phyloP scores from a whole-genome alignment of 1,140 invertebrate genomes.

The Nomia melanderi region DNA sequence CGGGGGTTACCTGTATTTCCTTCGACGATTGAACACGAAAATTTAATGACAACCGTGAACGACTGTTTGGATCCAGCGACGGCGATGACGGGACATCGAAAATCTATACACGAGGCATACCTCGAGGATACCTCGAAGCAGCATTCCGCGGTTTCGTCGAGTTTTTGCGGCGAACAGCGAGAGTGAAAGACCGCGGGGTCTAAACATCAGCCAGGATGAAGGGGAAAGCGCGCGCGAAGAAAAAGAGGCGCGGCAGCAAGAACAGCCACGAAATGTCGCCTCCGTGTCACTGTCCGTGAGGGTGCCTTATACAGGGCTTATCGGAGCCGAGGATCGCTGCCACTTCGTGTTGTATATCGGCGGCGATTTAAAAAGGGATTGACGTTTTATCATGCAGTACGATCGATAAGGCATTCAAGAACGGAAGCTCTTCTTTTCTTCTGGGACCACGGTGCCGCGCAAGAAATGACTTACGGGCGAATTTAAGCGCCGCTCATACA shows the following conservation, averaged over 20 bases:
- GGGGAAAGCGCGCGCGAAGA: constrained; percentile 24
- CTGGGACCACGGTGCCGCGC: constrained; percentile 1
- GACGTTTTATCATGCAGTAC: constrained; percentile 50
- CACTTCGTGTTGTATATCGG: constrained; percentile 54
- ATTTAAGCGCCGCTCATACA: constrained; percentile 47
- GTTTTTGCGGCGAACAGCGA: constrained; percentile 50
- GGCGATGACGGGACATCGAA: constrained; percentile 31
- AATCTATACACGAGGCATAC: constrained; percentile 31
- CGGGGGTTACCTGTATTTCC: too few species aligned
- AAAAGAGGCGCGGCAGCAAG: constrained; percentile 32
- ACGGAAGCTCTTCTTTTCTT: constrained; percentile 43
- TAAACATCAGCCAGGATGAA: not conserved
- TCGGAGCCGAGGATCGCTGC: constrained; percentile 43
- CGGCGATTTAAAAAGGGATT: constrained; percentile 61
- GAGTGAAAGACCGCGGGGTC: constrained; percentile 33
- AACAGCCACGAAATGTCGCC: constrained; percentile 54
- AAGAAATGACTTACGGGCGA: constrained; percentile 52
- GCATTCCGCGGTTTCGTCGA: constrained; percentile 64
- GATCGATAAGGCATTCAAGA: constrained; percentile 59
- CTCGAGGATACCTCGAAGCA: constrained; percentile 27
- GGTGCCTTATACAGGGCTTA: constrained; percentile 41
- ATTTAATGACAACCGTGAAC: too few species aligned
- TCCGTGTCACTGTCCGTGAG: constrained; percentile 50
- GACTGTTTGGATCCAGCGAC: too few species aligned
- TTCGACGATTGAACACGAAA: too few species aligned